Evolutionary conservation across 1,140 invertebrate species (phyloP), one percentile per base, ranked within the genome.

Genomic region (Bombus polaris): DNA sequence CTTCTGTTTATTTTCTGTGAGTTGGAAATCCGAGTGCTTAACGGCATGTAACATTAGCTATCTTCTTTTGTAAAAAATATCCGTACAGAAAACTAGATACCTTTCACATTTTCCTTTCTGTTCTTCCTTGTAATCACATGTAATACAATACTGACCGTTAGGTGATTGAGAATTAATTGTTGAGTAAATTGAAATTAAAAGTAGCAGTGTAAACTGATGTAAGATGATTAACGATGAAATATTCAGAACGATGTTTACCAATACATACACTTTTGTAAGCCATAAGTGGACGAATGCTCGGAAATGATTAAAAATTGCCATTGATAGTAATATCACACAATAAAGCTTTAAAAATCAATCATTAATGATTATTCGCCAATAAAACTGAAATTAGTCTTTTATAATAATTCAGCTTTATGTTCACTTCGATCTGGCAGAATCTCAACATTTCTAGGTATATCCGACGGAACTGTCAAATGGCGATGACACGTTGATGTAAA

Each of bases 401-500:
- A n/a, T 5, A 32, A 1, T 25, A 42, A 47, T 22, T 13, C 2
- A 74, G 9, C n/a, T 35, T 28, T 13, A 25, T 15, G 9, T 25
- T 44, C 10, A 35, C 37, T 5, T 3, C 37, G 2, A 39, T 37
- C 13, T 62, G n/a, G 5, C 28, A 9, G 18, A 65, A 12, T 42
- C 4, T 22, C 15, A 13, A 39, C 3, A 10, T 62, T 39, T 25
- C 75, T 22, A 39, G 4, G 6, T 32, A 25, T 15, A 62, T n/a
- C 13, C 13, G 28, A n/a, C n/a, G 5, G 28, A 57, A 8, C 28
- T n/a, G 28, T 77, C 71, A 66, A 88, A 87, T 28, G 66, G 35
- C 81, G 25, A 9, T 59, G 72, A 35, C 35, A 85, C 47, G 76
- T 81, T 42, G 44, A 28, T 72, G 22, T 70, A 76, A 89, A 83